A percentile compares a stretch with the other conserved stretches of the same genome.
These are phyloP conservation scores for Saturnia pavonia DNA, from an alignment of 2,888 invertebrate species.

Conservation along the genomic window DNA sequence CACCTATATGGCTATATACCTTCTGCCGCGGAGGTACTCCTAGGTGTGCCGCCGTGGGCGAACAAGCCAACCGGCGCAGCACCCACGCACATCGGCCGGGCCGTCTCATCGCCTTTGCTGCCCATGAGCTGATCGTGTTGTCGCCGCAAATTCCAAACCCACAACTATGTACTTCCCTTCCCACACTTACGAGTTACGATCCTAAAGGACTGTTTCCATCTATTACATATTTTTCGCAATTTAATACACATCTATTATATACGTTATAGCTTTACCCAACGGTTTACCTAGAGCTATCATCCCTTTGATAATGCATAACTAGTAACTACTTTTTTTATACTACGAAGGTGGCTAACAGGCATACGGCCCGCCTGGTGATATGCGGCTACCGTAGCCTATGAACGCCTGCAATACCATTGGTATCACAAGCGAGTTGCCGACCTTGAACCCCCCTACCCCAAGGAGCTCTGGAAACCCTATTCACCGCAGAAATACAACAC, in stretches of 20 bases:
- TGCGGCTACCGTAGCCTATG: too few species aligned
- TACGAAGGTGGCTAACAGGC: too few species aligned
- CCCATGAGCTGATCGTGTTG: constrained; percentile 27
- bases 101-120: constrained; percentile 33
- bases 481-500: too few species aligned
- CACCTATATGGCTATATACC: neutral
- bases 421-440: too few species aligned
- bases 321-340: too few species aligned
- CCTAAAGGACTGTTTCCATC: constrained; percentile 9
- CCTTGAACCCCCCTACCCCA: too few species aligned
- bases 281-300: too few species aligned
- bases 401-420: too few species aligned
- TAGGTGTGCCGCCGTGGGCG: constrained; percentile 76
- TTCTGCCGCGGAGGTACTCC: constrained; percentile 39
- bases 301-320: too few species aligned
- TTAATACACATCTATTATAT: neutral
- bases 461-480: too few species aligned
- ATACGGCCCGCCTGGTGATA: too few species aligned
- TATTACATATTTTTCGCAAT: neutral
- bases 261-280: neutral
- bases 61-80: constrained; percentile 54
- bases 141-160: constrained; percentile 73
- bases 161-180: constrained; percentile 39
- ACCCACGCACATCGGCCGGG: constrained; percentile 55
- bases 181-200: constrained; percentile 16